A percentile compares a stretch with the other conserved stretches of the same genome.
These are phyloP conservation scores for Xenops minutus DNA, from an alignment of 2,797 vertebrate species.

Conservation along the genomic window DNA sequence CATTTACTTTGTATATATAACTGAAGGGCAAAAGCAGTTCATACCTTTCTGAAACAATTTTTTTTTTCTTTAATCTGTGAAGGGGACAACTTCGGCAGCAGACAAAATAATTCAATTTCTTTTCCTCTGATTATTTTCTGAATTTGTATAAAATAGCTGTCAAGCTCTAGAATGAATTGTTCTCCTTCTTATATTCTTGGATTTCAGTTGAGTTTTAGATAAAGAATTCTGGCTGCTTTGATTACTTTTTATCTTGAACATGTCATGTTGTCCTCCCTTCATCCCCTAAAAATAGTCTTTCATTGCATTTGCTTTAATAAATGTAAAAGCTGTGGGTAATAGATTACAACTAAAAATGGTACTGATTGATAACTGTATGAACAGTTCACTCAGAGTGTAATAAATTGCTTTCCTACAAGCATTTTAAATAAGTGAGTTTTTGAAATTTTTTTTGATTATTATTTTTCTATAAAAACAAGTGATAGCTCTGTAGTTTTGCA, in stretches of 20 bases:
- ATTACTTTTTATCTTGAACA: conserved; percentile 19
- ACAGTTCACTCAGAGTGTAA: background rate
- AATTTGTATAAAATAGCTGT: conserved; percentile 12
- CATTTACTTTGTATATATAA: background rate
- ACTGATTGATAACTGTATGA: conserved; percentile 6
- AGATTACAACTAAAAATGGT: conserved; percentile 43
- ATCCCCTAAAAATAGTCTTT: conserved; percentile 10
- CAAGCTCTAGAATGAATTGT: background rate
- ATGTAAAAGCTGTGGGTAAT: background rate
- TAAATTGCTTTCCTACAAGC: background rate
- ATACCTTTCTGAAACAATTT: background rate
- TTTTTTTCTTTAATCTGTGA: background rate
- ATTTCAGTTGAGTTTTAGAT: conserved; percentile 17
- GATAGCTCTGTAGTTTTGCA: background rate
- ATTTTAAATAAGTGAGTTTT: background rate
- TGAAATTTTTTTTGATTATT: background rate
- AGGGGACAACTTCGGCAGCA: background rate
- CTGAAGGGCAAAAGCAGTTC: background rate
- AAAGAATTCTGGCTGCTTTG: conserved; percentile 8
- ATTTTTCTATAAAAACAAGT: conserved; percentile 5
- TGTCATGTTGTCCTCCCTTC: background rate
- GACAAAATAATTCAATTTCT: background rate
- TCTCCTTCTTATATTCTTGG: background rate
- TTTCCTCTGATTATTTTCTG: background rate
- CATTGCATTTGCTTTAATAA: conserved; percentile 22